These are phyloP conservation scores for Amblyopsis rosae DNA, from an alignment of 2,113 vertebrate genomes.

Conservation along the genomic window DNA sequence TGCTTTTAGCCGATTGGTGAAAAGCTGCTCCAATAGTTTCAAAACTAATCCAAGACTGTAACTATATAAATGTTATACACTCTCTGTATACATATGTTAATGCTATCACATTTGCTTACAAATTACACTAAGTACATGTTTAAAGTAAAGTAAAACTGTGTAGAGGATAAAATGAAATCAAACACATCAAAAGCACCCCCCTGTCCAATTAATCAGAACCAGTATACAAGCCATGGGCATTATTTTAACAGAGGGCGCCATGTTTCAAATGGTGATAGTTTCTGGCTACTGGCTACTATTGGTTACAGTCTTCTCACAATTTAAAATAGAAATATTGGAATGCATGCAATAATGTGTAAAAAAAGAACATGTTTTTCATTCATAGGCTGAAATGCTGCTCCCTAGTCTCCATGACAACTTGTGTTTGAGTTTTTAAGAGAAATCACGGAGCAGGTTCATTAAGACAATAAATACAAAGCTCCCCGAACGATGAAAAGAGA, in stretches of 20 bases:
- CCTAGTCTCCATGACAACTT: slow-evolving; percentile 6
- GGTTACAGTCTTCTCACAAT: not conserved
- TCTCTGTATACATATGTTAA: slow-evolving; percentile 17
- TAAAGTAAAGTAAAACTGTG: not conserved
- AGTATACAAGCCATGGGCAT: not conserved
- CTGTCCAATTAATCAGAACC: not conserved
- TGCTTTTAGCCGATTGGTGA: too few species aligned
- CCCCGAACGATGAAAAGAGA: slow-evolving; percentile 54
- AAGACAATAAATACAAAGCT: slow-evolving; percentile 61
- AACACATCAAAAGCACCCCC: not conserved
- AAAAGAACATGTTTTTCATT: not conserved
- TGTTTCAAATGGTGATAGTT: not conserved
- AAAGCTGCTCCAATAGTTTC: too few species aligned
- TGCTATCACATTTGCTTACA: slow-evolving; percentile 12
- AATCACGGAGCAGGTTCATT: slow-evolving; percentile 60
- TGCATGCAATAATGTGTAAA: not conserved
- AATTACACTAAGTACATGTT: slow-evolving; percentile 10
- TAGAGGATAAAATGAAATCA: too few species aligned
- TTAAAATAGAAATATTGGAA: too few species aligned
- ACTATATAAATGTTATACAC: slow-evolving; percentile 48
- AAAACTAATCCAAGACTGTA: too few species aligned
- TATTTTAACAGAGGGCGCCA: too few species aligned
- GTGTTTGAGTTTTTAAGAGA: slow-evolving; percentile 39
- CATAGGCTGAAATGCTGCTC: not conserved
- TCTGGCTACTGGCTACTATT: not conserved